Evolutionary conservation across 2,113 vertebrate species (phyloP).

Genomic region (Delphinapterus leucas): DNA sequence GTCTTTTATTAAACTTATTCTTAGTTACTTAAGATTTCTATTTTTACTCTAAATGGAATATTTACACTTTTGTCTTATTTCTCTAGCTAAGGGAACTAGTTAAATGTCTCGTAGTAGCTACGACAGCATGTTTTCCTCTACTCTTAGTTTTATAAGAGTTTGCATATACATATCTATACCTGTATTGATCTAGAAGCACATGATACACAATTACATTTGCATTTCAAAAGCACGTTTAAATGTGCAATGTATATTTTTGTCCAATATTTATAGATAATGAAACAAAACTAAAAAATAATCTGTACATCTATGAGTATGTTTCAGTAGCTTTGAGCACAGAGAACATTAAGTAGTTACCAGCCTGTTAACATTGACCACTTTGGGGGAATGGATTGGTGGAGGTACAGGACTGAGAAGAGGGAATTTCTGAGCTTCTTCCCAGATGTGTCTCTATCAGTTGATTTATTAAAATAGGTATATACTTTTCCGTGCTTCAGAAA

Average conservation of each 20-base stretch:
- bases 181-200: background rate
- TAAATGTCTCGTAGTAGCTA: background rate
- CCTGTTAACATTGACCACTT: background rate
- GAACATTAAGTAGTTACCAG: background rate
- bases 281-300: background rate
- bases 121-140: background rate
- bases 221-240: background rate
- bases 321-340: background rate
- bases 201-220: background rate
- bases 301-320: background rate
- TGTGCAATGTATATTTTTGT: background rate
- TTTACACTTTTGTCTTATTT: background rate
- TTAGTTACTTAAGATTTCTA: background rate
- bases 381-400: background rate
- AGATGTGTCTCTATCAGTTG: background rate
- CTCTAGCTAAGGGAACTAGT: background rate
- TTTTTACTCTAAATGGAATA: background rate
- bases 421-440: background rate
- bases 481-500: background rate
- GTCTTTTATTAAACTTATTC: background rate
- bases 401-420: background rate
- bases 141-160: background rate
- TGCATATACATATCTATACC: background rate
- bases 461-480: background rate
- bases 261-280: background rate